Conservation (phyloP, 2,113 vertebrate genomes). For the Chrysemys picta region DNA sequence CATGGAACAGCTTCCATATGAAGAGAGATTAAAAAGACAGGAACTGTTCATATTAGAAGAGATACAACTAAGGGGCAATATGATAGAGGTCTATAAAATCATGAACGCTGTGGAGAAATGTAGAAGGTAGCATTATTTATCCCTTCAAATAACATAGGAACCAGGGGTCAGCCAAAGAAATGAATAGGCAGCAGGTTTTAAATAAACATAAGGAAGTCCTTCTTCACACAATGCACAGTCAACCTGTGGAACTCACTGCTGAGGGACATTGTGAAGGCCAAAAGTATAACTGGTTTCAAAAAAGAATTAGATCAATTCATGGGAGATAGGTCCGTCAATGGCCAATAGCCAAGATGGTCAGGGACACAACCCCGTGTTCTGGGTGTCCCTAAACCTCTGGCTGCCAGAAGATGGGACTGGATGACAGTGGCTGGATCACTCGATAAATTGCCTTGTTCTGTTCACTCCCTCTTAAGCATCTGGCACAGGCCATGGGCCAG, state of each 20-base stretch:
- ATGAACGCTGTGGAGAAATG: not conserved
- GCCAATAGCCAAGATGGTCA: not conserved
- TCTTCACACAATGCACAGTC: not conserved
- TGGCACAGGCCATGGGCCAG: not conserved
- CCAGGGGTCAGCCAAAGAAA: not conserved
- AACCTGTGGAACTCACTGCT: not conserved
- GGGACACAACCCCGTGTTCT: not conserved
- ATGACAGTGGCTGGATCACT: not conserved
- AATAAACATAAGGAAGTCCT: not conserved
- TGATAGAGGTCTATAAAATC: not conserved
- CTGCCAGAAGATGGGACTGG: not conserved
- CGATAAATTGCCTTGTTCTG: not conserved
- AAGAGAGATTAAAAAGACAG: not conserved
- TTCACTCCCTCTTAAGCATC: not conserved
- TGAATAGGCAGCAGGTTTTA: not conserved
- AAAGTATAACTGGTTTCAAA: not conserved
- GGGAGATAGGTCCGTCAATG: not conserved
- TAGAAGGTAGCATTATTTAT: not conserved
- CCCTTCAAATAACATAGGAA: not conserved
- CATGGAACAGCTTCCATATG: not conserved
- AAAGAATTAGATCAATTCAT: not conserved
- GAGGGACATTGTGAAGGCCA: not conserved
- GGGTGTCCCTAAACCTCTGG: not conserved
- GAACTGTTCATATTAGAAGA: not conserved
- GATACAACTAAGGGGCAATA: not conserved